Percentiles rank a stretch among this genome's conserved stretches.
phyloP scores from a whole-genome alignment of 2,888 invertebrate species.

The Pseudanteris insignis region DNA sequence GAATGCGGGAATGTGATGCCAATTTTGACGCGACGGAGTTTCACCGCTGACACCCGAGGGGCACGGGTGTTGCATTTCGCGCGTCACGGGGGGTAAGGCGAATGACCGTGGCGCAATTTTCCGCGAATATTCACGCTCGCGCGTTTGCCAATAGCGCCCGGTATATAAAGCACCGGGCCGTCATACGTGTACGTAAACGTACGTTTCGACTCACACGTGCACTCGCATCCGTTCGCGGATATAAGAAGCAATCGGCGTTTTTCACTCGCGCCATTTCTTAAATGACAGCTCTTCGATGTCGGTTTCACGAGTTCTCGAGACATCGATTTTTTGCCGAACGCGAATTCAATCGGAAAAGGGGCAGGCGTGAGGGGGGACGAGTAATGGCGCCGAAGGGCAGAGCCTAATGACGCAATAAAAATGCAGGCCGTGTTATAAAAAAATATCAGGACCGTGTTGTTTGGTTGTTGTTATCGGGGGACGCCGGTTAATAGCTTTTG shows the following conservation, averaged over 20 bases:
- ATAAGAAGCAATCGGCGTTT: constrained; percentile 41
- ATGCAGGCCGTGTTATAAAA: constrained; percentile 14
- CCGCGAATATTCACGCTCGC: too few relatives aligned
- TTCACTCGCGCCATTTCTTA: constrained; percentile 38
- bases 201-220: too few relatives aligned
- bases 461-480: constrained; percentile 8
- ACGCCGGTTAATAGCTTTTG: constrained; percentile 7
- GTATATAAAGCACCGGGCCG: too few relatives aligned
- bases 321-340: constrained; percentile 29
- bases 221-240: constrained; percentile 5
- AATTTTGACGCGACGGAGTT: too few relatives aligned
- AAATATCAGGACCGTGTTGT: constrained; percentile 12
- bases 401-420: constrained; percentile 20
- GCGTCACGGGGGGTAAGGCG: too few relatives aligned
- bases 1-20: too few relatives aligned
- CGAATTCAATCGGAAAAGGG: constrained; percentile 14
- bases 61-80: too few relatives aligned
- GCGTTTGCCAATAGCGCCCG: too few relatives aligned
- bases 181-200: too few relatives aligned
- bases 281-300: constrained; percentile 34
- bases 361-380: constrained; percentile 2
- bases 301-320: constrained; percentile 16
- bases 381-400: constrained; percentile 4
- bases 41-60: too few relatives aligned
- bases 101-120: too few relatives aligned